Evolutionary conservation across 2,113 vertebrate genomes (phyloP).

Genomic region (Bubalus kerabau): DNA sequence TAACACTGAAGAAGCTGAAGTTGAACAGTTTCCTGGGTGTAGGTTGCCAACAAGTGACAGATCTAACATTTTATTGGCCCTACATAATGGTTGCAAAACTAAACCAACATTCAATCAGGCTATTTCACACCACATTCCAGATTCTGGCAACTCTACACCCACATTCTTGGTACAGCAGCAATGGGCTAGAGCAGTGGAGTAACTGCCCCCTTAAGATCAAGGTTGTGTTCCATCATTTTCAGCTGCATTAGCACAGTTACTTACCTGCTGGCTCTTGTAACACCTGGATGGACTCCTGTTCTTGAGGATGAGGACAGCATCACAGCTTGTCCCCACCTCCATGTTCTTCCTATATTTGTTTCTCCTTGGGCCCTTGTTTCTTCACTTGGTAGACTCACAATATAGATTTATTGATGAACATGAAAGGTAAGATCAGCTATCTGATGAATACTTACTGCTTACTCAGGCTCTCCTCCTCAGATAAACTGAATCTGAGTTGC

Average conservation of each 20-base stretch:
- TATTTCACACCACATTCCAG: background rate
- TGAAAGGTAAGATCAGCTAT: background rate
- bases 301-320: background rate
- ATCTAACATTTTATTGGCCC: background rate
- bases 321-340: background rate
- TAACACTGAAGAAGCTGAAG: background rate
- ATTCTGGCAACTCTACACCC: background rate
- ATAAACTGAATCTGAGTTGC: background rate
- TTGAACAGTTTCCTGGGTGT: background rate
- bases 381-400: background rate
- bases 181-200: background rate
- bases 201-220: background rate
- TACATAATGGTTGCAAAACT: background rate
- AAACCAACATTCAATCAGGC: background rate
- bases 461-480: background rate
- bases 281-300: background rate
- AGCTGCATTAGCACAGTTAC: background rate
- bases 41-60: background rate
- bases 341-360: background rate
- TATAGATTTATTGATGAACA: background rate
- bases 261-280: background rate
- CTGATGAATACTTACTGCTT: background rate
- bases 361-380: background rate
- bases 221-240: background rate
- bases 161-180: background rate